Percentiles rank a stretch among this genome's conserved stretches.
Evolutionary conservation across 37 sponge, comb jelly and placozoan genomes (phyloP).

Genomic region (Lycopodina hypogea): DNA sequence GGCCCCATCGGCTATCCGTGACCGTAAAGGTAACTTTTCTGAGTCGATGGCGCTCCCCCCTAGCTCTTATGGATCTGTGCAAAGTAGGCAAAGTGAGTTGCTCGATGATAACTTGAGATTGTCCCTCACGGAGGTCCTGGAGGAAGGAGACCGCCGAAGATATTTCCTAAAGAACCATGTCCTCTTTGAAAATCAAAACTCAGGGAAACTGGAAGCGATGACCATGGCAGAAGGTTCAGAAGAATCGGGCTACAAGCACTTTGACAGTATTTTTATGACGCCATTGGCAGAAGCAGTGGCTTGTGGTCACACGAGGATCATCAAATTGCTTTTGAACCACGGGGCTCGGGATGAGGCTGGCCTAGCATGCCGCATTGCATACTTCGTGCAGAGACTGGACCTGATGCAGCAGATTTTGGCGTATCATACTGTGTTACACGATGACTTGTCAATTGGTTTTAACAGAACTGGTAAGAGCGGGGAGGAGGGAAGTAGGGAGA

Average conservation of each 20-base stretch:
- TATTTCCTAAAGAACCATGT: no score
- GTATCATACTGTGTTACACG: conserved; percentile 18
- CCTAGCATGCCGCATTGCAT: conserved; percentile 35
- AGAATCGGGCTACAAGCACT: neutral
- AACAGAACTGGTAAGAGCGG: neutral
- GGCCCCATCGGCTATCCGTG: neutral
- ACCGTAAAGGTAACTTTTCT: no score
- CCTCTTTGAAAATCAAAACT: neutral
- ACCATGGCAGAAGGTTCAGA: neutral
- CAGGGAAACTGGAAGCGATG: conserved; percentile 10
- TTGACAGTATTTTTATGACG: conserved; percentile 42
- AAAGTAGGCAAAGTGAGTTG: no score
- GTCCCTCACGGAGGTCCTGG: no score
- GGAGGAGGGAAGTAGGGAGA: neutral
- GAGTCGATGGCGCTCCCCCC: no score
- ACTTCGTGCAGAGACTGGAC: neutral
- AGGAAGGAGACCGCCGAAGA: no score
- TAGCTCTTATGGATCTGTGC: no score
- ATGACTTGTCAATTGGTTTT: neutral
- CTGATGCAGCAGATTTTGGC: conserved; percentile 40
- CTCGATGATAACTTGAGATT: no score
- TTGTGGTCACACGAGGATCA: conserved; percentile 3
- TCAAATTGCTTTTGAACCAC: conserved; percentile 21
- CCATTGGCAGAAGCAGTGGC: conserved; percentile 67
- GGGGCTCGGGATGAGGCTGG: conserved; percentile 52